phyloP scores from a whole-genome alignment of 1,140 invertebrate species.

The Neotoxoptera formosana region DNA sequence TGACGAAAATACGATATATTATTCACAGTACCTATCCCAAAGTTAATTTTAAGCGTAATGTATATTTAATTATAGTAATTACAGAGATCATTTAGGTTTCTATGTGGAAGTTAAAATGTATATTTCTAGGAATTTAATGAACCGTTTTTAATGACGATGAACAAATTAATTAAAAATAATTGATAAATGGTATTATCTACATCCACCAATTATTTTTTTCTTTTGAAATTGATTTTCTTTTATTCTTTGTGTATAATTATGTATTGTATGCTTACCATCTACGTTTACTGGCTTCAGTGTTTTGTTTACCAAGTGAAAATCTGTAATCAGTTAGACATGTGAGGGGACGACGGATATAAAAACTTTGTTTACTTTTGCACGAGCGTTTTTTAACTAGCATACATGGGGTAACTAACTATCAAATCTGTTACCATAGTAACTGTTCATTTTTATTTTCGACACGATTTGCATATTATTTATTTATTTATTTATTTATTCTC shows the following conservation, averaged over 20 bases:
- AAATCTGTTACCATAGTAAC: constrained; percentile 3
- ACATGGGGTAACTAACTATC: not conserved
- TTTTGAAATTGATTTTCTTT: not conserved
- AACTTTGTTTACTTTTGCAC: not conserved
- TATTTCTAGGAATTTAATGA: not conserved
- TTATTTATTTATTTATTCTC: no score
- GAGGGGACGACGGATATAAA: not conserved
- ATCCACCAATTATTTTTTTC: not conserved
- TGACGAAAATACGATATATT: not conserved
- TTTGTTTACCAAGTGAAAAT: not conserved
- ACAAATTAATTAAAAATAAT: not conserved
- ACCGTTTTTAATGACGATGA: not conserved
- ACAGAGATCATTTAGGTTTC: not conserved
- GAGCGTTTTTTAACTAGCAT: not conserved
- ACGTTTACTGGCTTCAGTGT: not conserved
- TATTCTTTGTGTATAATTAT: not conserved
- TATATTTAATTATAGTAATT: not conserved
- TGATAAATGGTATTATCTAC: not conserved
- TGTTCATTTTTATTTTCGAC: not conserved
- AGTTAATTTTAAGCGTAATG: not conserved
- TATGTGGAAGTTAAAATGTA: not conserved
- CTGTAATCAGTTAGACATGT: not conserved
- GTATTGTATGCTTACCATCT: not conserved
- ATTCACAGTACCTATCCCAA: not conserved
- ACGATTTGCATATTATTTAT: not conserved